phyloP scores from a whole-genome alignment of 1,140 invertebrate genomes.

The Aphidius gifuensis region DNA sequence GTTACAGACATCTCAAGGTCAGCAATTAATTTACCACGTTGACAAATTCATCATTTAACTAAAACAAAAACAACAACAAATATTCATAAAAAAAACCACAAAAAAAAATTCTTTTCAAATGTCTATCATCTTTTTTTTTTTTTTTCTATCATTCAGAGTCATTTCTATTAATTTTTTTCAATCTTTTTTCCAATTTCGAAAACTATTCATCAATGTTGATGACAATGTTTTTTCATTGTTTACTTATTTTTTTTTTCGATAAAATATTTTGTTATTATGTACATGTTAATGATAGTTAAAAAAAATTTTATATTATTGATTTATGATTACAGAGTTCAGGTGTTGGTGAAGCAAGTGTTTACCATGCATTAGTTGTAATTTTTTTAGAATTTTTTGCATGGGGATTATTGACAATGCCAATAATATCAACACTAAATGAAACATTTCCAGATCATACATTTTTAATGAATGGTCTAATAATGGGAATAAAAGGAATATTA shows the following conservation, averaged over 20 bases:
- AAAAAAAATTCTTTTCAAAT: no score
- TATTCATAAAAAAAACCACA: no score
- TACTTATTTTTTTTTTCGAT: not conserved
- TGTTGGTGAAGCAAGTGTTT: slow-evolving; percentile 90
- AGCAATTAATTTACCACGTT: slow-evolving; percentile 21
- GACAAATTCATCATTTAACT: no score
- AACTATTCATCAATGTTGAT: no score
- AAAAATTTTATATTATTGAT: not conserved
- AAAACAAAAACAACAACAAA: no score
- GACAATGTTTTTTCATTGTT: not conserved
- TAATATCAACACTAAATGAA: slow-evolving; percentile 94
- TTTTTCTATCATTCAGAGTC: no score
- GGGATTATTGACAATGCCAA: slow-evolving; percentile 96
- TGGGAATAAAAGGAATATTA: slow-evolving; percentile 96
- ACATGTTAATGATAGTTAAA: no score
- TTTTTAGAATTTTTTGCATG: slow-evolving; percentile 99
- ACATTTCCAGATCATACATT: slow-evolving; percentile 99
- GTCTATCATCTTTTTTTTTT: no score
- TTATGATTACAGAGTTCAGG: slow-evolving; percentile 70
- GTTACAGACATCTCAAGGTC: slow-evolving; percentile 54
- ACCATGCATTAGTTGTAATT: slow-evolving; percentile 97
- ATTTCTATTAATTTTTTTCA: no score
- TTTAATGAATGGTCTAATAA: slow-evolving; percentile 98
- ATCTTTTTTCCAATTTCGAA: no score
- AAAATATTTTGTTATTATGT: not conserved